A percentile compares a stretch with the other conserved stretches of the same genome.
phyloP scores from a whole-genome alignment of 37 sponge, comb jelly and placozoan species.

The Halisarca cf. caerulea region DNA sequence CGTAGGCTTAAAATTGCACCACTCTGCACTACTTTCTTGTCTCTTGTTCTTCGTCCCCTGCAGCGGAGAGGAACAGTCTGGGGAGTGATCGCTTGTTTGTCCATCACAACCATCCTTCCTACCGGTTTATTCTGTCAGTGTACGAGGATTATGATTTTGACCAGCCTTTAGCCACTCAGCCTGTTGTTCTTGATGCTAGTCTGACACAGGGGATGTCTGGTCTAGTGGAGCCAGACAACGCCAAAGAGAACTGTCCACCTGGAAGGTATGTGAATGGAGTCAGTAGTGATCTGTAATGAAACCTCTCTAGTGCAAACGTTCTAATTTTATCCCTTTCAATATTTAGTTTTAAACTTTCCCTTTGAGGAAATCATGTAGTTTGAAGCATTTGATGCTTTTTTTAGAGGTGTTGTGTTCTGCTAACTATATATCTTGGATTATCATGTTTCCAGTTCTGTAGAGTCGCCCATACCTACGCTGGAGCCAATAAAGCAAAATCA shows the following conservation, averaged over 20 bases:
- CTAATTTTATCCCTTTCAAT: no score
- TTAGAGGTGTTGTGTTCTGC: no score
- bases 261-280: no score
- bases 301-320: no score
- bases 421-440: slow-evolving; percentile 27
- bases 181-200: slow-evolving; percentile 39
- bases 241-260: slow-evolving; percentile 15
- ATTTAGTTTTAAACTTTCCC: no score
- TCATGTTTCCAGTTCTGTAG: neutral
- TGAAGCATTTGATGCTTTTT: no score
- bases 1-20: no score
- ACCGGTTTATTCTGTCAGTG: slow-evolving; percentile 42
- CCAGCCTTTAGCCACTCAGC: neutral
- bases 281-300: no score
- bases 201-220: slow-evolving; percentile 61
- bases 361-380: no score
- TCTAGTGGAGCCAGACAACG: slow-evolving; percentile 16
- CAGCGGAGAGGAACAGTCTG: slow-evolving; percentile 72
- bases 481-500: slow-evolving; percentile 5
- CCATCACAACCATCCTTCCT: slow-evolving; percentile 39
- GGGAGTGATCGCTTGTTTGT: slow-evolving; percentile 73
- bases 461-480: neutral
- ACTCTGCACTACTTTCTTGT: no score
- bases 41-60: no score
- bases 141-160: slow-evolving; percentile 48